Percentiles rank a stretch among this genome's conserved stretches.
Conservation (phyloP, 2,113 vertebrate genomes). For the Equus przewalskii region DNA sequence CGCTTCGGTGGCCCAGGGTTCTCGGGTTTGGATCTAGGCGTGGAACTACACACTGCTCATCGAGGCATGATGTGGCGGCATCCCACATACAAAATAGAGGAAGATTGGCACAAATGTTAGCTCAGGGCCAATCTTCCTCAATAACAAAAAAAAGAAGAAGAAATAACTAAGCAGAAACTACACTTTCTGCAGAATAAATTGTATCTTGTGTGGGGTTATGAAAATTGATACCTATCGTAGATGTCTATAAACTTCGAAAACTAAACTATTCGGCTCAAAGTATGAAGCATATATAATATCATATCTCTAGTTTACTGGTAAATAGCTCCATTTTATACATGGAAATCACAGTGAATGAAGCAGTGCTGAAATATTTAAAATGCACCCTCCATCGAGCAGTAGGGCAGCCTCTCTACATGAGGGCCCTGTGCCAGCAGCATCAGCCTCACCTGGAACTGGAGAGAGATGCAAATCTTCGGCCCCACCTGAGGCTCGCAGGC, state of each 20-base stretch:
- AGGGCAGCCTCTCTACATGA: fast-evolving
- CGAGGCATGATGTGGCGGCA: no score
- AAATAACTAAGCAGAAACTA: not conserved
- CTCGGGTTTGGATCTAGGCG: no score
- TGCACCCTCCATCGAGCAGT: fast-evolving
- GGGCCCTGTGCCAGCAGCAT: fast-evolving
- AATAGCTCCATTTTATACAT: fast-evolving
- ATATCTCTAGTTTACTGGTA: not conserved
- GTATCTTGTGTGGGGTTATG: no score
- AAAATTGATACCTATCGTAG: fast-evolving
- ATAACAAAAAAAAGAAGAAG: not conserved
- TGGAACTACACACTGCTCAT: no score
- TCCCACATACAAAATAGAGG: no score
- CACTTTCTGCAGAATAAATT: not conserved
- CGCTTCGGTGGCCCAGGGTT: no score
- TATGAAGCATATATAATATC: no score
- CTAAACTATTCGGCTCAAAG: not conserved
- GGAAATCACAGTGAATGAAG: not conserved
- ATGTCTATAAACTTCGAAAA: not conserved
- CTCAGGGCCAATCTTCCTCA: no score
- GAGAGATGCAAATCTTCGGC: not conserved
- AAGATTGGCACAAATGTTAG: no score
- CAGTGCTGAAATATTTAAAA: not conserved
- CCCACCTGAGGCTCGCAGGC: not conserved
- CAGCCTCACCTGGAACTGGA: not conserved